Base-by-base conservation (phyloP, 2,888 invertebrate species). In the Clostera curtula region DNA sequence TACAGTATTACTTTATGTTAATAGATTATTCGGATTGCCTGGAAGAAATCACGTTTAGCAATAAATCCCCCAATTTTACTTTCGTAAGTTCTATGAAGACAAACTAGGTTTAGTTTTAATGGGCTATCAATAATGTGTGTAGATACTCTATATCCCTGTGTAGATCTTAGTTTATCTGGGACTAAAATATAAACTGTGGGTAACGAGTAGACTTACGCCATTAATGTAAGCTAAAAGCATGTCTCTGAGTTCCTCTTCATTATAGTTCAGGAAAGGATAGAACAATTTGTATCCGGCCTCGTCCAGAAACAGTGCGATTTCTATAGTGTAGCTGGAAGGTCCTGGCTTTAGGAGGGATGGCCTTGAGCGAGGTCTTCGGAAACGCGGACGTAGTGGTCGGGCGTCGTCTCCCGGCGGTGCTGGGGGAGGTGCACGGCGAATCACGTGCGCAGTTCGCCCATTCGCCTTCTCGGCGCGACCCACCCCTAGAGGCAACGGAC, bases 181-280 rank as follows among this genome's bases (percentile, higher is more conserved):
- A 31, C 28, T 29, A 27, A 27, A 19, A 9, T 13, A 9, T 24
- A n/a, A n/a, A n/a, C n/a, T n/a, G n/a, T n/a, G n/a, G n/a, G n/a
- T n/a, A n/a, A n/a, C n/a, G n/a, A n/a, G n/a, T n/a, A n/a, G n/a
- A 72, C 82, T 85, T 77, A 90, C 89, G 44, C 90, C 91, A 62
- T 93, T 93, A 45, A 92, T 85, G 49, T 92, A 93, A 6, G 92
- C 92, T 29, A 93, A 62, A n/a, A 93, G 68, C 90, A 93, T 90
- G 55, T 93, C 90, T 16, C 88, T 79, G 21, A 93, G 66, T 51
- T 89, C 87, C 6, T 75, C 76, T 36, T 91, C 90, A 52, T 90
- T 87, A 43, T 87, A 80, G 39, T 88, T 85, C 37, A 91, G 85
- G 56, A 87, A 89, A 0, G 92, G 90, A 7, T 88, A 72, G 61